Evolutionary conservation across 2,113 vertebrate genomes (phyloP), one percentile per base, ranked within the genome.

Genomic region (Camelus bactrianus): DNA sequence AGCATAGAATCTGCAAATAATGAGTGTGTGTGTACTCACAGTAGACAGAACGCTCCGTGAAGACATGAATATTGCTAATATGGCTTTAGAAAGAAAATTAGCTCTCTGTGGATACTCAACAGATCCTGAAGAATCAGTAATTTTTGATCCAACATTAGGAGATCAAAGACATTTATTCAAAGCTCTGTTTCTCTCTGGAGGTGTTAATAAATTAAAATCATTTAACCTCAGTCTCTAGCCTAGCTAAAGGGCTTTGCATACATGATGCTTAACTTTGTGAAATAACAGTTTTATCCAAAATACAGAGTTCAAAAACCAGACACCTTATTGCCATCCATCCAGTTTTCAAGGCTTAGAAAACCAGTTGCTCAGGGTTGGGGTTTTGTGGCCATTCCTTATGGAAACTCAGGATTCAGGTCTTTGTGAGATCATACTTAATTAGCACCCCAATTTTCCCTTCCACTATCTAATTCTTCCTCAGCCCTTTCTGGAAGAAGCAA

Each of bases 151-250:
- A 88, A 28, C 19, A 70, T 69, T 64, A 91, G 64, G 60, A 84
- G 50, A 48, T 75, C 15, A 69, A 77, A 87, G 15, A 11, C 73
- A 81, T 92, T 91, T 76, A 93, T 60, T 65, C 65, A 84, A 93
- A 38, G 17, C 38, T 67, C 58, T 82, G 5, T 62, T 94, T 87
- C 50, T 96, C 58, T 88, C 42, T 10, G 67, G 35, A 83, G 28
- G 22, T 90, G 13, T 84, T 87, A 67, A 48, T 91, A 79, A 76
- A 16, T 89, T 76, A 79, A 15, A 83, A 60, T 48, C 22, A 81
- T 64, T 93, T 93, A 92, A 93, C 22, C 48, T 60, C 22, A 95
- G 32, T 82, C 62, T 88, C 60, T 93, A 90, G 67, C 52, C 52
- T 50, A 90, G 22, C 46, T 82, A 52, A 82, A 91, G 28, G 35